Base-by-base conservation (phyloP, 2,797 vertebrate genomes). In the Coregonus sp. region DNA sequence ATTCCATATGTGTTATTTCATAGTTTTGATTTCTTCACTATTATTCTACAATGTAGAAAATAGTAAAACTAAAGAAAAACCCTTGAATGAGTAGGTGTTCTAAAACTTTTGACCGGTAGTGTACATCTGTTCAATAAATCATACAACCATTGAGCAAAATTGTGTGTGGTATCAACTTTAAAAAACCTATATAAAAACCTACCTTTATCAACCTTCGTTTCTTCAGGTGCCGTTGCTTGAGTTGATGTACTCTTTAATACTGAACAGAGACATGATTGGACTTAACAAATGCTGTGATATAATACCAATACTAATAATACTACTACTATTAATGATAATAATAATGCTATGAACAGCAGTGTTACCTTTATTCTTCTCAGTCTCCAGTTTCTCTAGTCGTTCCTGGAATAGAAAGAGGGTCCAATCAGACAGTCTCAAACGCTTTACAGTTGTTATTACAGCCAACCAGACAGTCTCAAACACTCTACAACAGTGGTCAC, bases 151-250 rank as follows among this genome's bases (percentile, higher is more conserved):
- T 25, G 25, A 25, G 25, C 25, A 25, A 33, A 33, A 33, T 2
- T 33, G 31, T 74, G 40, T 3, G 56, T 47, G n/a, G 14, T 51
- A 47, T 78, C 65, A 12, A 65, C 25, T 25, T 25, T 25, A 25
- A 25, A 25, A 25, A 25, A 25, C 25, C 25, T 25, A 25, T 25
- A 25, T 25, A 25, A 33, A n/a, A 65, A 77, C 89, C 89, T 90
- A 99, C 98, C 95, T 96, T 95, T 98, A 87, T 99, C 96, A 72
- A 99, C 85, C 86, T 87, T 92, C 74, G 87, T 91, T 4, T 94
- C 92, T 79, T 88, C 86, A 3, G 86, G 88, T 61, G 85, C 81
- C 82, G 89, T 95, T 75, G 89, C 92, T 89, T 99, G 97, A 75
- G 95, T 95, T 76, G 94, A 93, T 9, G 82, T 87, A 77, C 94